Evolutionary conservation across 2,888 invertebrate species (phyloP), one percentile per base, ranked within the genome.

Genomic region (Belgica antarctica): DNA sequence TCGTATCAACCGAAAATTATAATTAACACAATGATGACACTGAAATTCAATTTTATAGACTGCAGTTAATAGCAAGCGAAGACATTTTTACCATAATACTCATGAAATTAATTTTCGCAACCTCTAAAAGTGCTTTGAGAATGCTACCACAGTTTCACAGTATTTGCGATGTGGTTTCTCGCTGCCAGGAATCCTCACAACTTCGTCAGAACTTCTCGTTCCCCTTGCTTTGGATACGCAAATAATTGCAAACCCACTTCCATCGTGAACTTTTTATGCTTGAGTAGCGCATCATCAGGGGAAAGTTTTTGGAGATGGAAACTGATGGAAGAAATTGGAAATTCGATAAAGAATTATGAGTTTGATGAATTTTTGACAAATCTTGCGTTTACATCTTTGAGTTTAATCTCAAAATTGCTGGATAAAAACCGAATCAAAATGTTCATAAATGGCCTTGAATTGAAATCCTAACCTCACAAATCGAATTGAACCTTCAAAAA

Each of bases 21-120:
- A 62, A 62, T 62, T 62, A 62, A 31, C 28, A 27, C 31, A 62
- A 62, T 62, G 62, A 62, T 15, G 62, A 62, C 62, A 62, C 1
- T 31, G 25, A 62, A 62, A 62, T 62, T 62, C 62, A 62, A 62
- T 62, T 62, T 62, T 28, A 19, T 31, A 62, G 62, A 19, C 34
- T 62, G 25, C 59, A 59, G 59, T 59, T 59, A 59, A 59, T 59
- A 59, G 46, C 5, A 31, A 12, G 34, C 12, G 41, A 41, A 5
- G 27, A 59, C 25, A 59, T 10, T 59, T 59, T 19, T 22, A 25
- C 27, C 27, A 59, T 59, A 27, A 46, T 12, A 17, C 15, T 7
- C 46, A 46, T 46, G 5, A 27, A 59, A 59, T n/a, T 59, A 24
- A 59, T 59, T 59, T 27, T 59, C 22, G 17, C n/a, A 27, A 59